Percentiles rank a stretch among this genome's conserved stretches.
phyloP scores from a whole-genome alignment of 2,797 vertebrate species.

The Pogonophryne albipinna region DNA sequence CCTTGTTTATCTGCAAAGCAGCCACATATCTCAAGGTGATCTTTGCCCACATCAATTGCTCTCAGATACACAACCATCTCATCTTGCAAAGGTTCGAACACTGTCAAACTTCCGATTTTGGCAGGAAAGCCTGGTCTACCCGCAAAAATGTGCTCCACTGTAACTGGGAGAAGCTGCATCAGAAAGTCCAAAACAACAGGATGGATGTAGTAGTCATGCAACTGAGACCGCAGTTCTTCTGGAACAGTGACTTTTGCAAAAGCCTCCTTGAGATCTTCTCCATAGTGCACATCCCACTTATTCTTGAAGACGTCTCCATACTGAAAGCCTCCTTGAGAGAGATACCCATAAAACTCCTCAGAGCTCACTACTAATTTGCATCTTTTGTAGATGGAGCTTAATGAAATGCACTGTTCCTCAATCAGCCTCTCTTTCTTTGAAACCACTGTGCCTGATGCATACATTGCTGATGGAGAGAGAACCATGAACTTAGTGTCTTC shows the following conservation, averaged over 20 bases:
- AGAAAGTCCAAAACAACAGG: constrained; percentile 90
- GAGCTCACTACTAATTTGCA: constrained; percentile 79
- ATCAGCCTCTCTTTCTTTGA: constrained; percentile 59
- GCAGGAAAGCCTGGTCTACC: constrained; percentile 84
- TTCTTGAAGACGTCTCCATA: constrained; percentile 86
- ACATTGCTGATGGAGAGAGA: constrained; percentile 77
- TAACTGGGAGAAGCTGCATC: constrained; percentile 85
- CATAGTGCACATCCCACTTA: constrained; percentile 84
- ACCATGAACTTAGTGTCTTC: constrained; percentile 77
- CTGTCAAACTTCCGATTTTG: constrained; percentile 85
- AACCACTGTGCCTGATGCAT: constrained; percentile 84
- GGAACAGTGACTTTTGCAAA: constrained; percentile 82
- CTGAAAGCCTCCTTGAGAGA: constrained; percentile 86
- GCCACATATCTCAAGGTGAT: constrained; percentile 86
- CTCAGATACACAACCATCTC: constrained; percentile 90
- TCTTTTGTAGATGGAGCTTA: constrained; percentile 81
- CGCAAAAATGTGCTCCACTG: constrained; percentile 64
- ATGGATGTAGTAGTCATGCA: constrained; percentile 88
- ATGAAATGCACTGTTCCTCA: constrained; percentile 83
- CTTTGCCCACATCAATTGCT: constrained; percentile 71
- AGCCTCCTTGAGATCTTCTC: constrained; percentile 87
- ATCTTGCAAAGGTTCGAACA: constrained; percentile 85
- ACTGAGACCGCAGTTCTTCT: constrained; percentile 72
- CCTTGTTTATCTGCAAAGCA: constrained; percentile 87
- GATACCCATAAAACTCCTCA: constrained; percentile 82